phyloP scores from a whole-genome alignment of 2,113 vertebrate species.

The Myodes glareolus region DNA sequence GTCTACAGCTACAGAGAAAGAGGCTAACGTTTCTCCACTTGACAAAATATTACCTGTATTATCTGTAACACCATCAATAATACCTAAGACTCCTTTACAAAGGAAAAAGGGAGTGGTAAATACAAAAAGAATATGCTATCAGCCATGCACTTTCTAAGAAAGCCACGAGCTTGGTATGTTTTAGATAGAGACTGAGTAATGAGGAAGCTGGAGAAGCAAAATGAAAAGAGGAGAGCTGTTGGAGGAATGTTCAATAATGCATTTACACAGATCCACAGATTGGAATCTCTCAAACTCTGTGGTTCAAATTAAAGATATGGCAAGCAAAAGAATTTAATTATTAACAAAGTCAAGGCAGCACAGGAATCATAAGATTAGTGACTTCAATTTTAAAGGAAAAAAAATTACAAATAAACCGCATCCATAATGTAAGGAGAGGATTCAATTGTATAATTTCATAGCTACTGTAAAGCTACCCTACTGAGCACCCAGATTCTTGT shows the following conservation, averaged over 20 bases:
- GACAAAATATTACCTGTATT: slow-evolving; percentile 16
- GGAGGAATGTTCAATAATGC: slow-evolving; percentile 77
- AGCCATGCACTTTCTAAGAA: slow-evolving; percentile 43
- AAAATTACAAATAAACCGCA: slow-evolving; percentile 70
- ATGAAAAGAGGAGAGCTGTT: slow-evolving; percentile 70
- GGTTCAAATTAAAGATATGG: slow-evolving; percentile 72
- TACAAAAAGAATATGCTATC: slow-evolving; percentile 61
- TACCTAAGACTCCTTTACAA: slow-evolving; percentile 48
- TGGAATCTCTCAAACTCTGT: slow-evolving; percentile 65
- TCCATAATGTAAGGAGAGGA: slow-evolving; percentile 66
- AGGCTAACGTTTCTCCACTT: neutral
- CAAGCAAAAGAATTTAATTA: slow-evolving; percentile 76
- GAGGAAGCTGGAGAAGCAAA: slow-evolving; percentile 61
- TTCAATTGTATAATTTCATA: slow-evolving; percentile 60
- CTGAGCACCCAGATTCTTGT: slow-evolving; percentile 60
- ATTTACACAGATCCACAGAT: slow-evolving; percentile 72
- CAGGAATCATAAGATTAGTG: slow-evolving; percentile 76
- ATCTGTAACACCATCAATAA: slow-evolving; percentile 23
- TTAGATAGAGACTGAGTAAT: slow-evolving; percentile 70
- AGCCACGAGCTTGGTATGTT: slow-evolving; percentile 45
- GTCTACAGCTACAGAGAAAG: slow-evolving; percentile 42
- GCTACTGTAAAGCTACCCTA: slow-evolving; percentile 37
- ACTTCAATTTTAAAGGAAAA: slow-evolving; percentile 78
- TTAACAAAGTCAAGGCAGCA: slow-evolving; percentile 75
- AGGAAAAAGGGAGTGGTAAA: slow-evolving; percentile 47